Evolutionary conservation across 2,888 invertebrate species (phyloP), one percentile per base, ranked within the genome.

Genomic region (Apodemia hepburni): DNA sequence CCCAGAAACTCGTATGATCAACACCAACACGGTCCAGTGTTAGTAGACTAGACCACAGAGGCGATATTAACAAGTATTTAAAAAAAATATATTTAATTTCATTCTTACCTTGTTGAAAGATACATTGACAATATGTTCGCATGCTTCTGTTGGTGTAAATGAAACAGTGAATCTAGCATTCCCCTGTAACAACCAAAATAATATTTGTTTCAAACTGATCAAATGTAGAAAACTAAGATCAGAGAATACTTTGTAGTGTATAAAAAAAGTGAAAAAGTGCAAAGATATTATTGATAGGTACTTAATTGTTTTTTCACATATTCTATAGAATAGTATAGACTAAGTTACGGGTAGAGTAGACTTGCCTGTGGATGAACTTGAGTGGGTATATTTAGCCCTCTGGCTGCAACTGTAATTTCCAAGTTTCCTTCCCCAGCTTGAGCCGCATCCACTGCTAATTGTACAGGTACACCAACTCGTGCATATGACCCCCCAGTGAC

Each of bases 371-470:
- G 97, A 81, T 97, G 97, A 58, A 98, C 98, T 93, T 98, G 98
- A 62, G 98, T 98, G 60, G 98, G 98, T 75, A 98, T 98, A 80
- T 98, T 97, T 68, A 97, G 93, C 62, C 98, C 97, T 80, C 97
- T 94, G 57, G 98, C 97, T 67, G 97, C 97, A 73, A 99, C 98
- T 59, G 98, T 98, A 71, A 99, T 99, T 89, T 99, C 99, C 70
- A 99, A 92, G 84, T 98, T 98, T 61, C 99, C 99, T 90, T 99
- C 99, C 11, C 99, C 99, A 59, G 99, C 98, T 82, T 98, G 96
- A 68, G 97, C 97, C 3, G 98, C 98, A 83, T 99, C 98, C 61
- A 99, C 98, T 18, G 97, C 97, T 77, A 98, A 96, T 76, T 98
- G 97, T n/a, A 98, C 97, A 5, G 97, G 95, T 70, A 98, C 95